phyloP scores from a whole-genome alignment of 2,888 invertebrate species.

The Harmothoe impar region DNA sequence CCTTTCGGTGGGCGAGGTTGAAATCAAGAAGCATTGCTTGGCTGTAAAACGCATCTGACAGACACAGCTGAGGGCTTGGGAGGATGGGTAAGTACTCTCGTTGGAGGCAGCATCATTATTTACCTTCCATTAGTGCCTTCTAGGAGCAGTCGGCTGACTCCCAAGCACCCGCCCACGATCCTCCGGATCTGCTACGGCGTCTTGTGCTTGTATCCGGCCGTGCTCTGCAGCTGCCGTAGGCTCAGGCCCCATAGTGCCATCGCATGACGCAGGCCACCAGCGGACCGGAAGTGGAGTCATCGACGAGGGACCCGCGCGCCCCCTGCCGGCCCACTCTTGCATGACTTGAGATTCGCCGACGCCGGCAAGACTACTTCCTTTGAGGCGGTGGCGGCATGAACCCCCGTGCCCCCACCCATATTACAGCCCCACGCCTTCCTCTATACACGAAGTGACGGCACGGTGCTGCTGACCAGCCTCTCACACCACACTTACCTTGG shows the following conservation, averaged over 20 bases:
- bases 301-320: not conserved
- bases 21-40: constrained; percentile 4
- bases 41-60: not conserved
- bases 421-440: not conserved
- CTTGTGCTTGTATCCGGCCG: constrained; percentile 24
- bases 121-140: constrained; percentile 9
- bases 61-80: not conserved
- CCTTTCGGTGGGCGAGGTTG: not conserved
- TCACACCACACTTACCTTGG: constrained; percentile 49
- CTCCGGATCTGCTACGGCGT: not conserved
- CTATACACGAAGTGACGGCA: not conserved
- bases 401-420: not conserved
- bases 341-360: not conserved
- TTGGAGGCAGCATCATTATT: constrained; percentile 1
- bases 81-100: constrained; percentile 22
- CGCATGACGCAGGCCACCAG: constrained; percentile 34
- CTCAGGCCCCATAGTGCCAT: constrained; percentile 15
- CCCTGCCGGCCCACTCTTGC: constrained; percentile 6
- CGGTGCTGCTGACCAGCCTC: not conserved
- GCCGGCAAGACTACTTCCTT: not conserved
- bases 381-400: not conserved
- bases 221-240: not conserved
- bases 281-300: constrained; percentile 5
- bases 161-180: not conserved
- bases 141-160: not conserved